Evolutionary conservation across 2,113 vertebrate genomes (phyloP).

Genomic region (Lagopus muta): DNA sequence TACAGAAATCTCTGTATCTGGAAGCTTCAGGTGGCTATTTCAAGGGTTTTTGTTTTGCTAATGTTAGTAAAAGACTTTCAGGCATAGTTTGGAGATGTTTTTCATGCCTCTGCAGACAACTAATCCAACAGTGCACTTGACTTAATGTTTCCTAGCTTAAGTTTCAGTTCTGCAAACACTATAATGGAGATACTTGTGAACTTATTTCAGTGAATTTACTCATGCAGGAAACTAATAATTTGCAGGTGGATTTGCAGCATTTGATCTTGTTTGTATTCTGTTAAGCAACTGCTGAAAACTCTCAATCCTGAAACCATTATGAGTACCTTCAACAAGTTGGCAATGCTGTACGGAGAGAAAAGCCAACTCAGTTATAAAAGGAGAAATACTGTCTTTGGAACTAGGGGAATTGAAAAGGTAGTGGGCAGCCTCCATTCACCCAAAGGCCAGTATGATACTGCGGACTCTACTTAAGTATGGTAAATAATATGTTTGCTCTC

Average conservation of each 20-base stretch:
- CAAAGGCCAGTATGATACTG: background rate
- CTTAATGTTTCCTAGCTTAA: background rate
- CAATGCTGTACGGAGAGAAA: background rate
- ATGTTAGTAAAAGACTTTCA: background rate
- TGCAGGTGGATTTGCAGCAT: background rate
- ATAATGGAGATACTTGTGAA: background rate
- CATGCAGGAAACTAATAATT: background rate
- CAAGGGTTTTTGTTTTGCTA: background rate
- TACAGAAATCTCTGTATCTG: background rate
- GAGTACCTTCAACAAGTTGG: background rate
- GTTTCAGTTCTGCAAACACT: background rate
- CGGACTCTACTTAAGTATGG: background rate
- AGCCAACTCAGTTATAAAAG: background rate
- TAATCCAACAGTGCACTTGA: background rate
- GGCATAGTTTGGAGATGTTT: background rate
- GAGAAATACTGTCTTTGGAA: background rate
- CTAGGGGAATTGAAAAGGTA: background rate
- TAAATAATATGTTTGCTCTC: background rate
- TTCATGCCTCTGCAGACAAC: background rate
- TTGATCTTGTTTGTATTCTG: background rate
- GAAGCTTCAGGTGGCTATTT: background rate
- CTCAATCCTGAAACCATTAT: background rate
- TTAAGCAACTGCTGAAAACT: background rate
- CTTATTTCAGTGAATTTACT: background rate
- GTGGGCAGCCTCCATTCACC: background rate